Evolutionary conservation across 2,113 vertebrate genomes (phyloP).

Genomic region (Plestiodon gilberti): DNA sequence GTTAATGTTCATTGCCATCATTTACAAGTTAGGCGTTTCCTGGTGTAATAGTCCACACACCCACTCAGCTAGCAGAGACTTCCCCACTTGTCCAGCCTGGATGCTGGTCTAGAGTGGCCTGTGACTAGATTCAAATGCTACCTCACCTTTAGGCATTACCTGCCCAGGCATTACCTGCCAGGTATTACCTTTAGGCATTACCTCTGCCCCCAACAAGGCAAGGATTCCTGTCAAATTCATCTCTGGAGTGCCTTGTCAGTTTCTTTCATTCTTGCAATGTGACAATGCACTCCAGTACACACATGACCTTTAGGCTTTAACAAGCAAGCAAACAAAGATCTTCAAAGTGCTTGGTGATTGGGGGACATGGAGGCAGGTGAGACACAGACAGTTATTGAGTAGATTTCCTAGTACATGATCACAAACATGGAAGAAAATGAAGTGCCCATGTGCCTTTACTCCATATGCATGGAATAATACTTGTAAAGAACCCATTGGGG

Average conservation of each 20-base stretch:
- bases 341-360: too few species aligned
- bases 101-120: neutral
- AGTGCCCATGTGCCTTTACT: neutral
- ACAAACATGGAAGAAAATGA: neutral
- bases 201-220: neutral
- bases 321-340: too few species aligned
- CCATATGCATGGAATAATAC: too few species aligned
- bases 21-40: neutral
- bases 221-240: neutral
- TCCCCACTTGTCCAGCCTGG: neutral
- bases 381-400: too few species aligned
- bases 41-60: neutral
- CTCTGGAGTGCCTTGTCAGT: neutral
- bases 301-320: too few species aligned
- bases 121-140: neutral
- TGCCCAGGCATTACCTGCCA: neutral
- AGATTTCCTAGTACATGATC: too few species aligned
- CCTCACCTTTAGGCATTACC: neutral
- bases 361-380: too few species aligned
- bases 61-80: neutral
- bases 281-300: neutral
- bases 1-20: neutral
- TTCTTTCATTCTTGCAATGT: neutral
- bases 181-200: neutral
- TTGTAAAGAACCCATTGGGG: too few species aligned